Base-by-base conservation (phyloP, 2,888 invertebrate genomes). In the Euzophera pinguis region DNA sequence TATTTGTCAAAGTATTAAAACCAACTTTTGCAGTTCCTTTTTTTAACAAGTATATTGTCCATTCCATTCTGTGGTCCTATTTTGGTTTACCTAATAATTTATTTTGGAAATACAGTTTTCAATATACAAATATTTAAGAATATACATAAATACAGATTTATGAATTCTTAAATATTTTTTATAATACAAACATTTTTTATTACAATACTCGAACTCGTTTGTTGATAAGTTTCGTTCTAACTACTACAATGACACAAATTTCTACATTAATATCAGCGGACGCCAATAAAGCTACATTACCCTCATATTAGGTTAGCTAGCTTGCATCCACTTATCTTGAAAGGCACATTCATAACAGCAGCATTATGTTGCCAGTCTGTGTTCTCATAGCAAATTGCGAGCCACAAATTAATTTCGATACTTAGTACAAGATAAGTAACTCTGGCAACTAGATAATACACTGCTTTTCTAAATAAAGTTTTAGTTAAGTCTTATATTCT, bases 271-370 rank as follows among this genome's bases (percentile, higher is more conserved):
- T 81, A 81, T 79, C 76, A 68, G 65, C 77, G 81, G 79, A 80
- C 73, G 72, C 58, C 58, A 64, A 73, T 72, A 73, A 74, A 74
- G 73, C 64, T 73, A 77, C 73, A 77, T 75, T 74, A 75, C 67
- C 68, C 64, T 65, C 71, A 78, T 84, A 85, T 83, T 82, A 72
- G 81, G 82, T 84, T 82, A 80, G 69, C 73, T 71, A 72, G 69
- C 78, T 78, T 77, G 78, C 70, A 73, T 67, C 66, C 74, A 77
- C 77, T 80, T 81, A 84, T 84, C 76, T 81, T 37, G 9, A 17
- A 51, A 35, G 34, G 29, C 32, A 22, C 17, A 43, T 29, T 35
- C 49, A 50, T 35, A 51, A 51, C 22, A n/a, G 43, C 14, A 17
- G 17, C 17, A 51, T 35, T 43, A 35, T 43, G 34, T 27, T 38